Evolutionary conservation across 2,888 invertebrate species (phyloP).

Genomic region (Eugnorisma glareosa): DNA sequence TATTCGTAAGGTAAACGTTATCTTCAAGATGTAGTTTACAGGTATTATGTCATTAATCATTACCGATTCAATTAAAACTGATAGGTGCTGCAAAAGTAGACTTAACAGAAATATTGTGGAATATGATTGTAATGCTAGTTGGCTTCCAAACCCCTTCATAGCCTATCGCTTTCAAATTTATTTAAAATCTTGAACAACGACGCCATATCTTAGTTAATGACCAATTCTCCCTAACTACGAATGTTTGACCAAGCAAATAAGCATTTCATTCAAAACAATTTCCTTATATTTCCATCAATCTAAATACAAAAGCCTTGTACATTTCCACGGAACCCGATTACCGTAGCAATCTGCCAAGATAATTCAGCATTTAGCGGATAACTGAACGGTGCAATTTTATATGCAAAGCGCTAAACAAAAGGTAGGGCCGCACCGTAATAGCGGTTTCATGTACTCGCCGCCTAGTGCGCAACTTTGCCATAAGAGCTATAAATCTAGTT

Average conservation of each 20-base stretch:
- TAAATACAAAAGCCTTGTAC: conserved; percentile 15
- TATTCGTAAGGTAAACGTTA: background rate
- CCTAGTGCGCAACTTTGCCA: conserved; percentile 47
- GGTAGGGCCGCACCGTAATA: conserved; percentile 44
- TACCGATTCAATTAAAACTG: conserved; percentile 1
- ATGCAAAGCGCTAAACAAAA: conserved; percentile 49
- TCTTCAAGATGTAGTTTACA: background rate
- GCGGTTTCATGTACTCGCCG: conserved; percentile 58
- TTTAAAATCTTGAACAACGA: background rate
- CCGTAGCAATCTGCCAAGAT: conserved; percentile 39
- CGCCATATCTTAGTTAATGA: background rate
- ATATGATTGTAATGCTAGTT: background rate
- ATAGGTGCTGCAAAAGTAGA: background rate
- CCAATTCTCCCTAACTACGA: background rate
- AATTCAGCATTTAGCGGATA: conserved; percentile 53
- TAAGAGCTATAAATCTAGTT: conserved; percentile 63
- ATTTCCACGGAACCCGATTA: conserved; percentile 38
- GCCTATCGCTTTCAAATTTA: background rate
- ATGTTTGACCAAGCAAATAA: background rate
- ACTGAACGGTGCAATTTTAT: conserved; percentile 56
- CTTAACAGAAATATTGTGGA: background rate
- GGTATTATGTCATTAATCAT: background rate
- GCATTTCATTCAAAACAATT: background rate
- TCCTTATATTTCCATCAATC: conserved; percentile 7
- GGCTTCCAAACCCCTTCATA: background rate